phyloP scores from a whole-genome alignment of 1,140 invertebrate genomes.

The Ephestia elutella region DNA sequence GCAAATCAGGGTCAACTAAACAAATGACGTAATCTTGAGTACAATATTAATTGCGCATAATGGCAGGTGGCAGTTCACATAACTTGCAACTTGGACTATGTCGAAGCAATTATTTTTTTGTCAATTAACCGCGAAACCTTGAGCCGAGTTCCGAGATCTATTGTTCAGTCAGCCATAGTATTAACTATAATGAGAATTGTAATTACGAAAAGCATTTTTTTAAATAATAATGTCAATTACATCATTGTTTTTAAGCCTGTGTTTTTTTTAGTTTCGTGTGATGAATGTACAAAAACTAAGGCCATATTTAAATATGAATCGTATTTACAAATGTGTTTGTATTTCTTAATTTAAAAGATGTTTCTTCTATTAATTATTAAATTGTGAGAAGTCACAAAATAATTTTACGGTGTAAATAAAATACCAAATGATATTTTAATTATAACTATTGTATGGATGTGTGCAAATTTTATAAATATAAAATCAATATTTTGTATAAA shows the following conservation, averaged over 20 bases:
- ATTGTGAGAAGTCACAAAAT: no score
- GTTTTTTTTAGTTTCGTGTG: conserved; percentile 2
- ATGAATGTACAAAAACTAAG: conserved; percentile 17
- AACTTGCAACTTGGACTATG: background rate
- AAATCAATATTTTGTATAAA: background rate
- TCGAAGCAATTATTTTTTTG: conserved; percentile 12
- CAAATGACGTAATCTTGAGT: background rate
- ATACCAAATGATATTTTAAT: background rate
- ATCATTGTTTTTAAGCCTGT: conserved; percentile 12
- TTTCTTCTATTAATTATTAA: no score
- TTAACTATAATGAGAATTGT: conserved; percentile 6
- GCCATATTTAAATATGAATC: conserved; percentile 8
- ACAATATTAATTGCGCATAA: conserved; percentile 4
- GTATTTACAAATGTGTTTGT: background rate
- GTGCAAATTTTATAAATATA: conserved; percentile 20
- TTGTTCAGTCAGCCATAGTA: conserved; percentile 18
- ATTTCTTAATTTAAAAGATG: background rate
- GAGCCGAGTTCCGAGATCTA: conserved; percentile 12
- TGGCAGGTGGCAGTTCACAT: conserved; percentile 1
- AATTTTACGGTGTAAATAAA: background rate
- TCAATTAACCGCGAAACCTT: conserved; percentile 7
- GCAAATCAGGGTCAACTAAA: conserved; percentile 5
- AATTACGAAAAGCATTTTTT: conserved; percentile 13
- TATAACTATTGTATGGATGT: conserved; percentile 7
- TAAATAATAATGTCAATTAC: conserved; percentile 18